Base-by-base conservation (phyloP, 1,140 invertebrate species). In the Caerostris extrusa region DNA sequence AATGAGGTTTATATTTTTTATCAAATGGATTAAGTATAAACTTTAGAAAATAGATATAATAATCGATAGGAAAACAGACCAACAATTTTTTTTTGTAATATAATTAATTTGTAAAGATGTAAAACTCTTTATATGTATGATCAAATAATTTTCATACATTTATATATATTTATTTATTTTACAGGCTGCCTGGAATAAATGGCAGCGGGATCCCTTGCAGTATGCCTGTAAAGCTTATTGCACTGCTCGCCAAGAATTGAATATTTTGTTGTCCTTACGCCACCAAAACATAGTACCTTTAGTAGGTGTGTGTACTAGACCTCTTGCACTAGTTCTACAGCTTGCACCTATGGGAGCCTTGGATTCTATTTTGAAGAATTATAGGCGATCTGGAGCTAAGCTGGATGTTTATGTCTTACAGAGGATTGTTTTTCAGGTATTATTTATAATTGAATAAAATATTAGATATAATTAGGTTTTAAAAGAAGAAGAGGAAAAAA, bases 181-280 rank as follows among this genome's bases (percentile, higher is more conserved):
- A n/a, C 96, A 97, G 96, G 97, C 97, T 91, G 98, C 98, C 0
- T 97, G 98, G 95, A 97, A 97, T 8, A 98, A 99, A 96, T 99
- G 98, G 98, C 98, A 98, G 95, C 96, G 98, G 56, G 98, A 99
- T 96, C 98, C 98, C 0, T 96, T 98, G 71, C 98, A 98, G 95
- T 98, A 98, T 94, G 98, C 98, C 3, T 99, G 98, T 95, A 98
- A 98, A 95, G 98, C 99, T 0, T 99, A 99, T 96, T 99, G 98
- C 96, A 99, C 97, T 0, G 98, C 98, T 3, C 96, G 99, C 60
- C 99, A 99, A 96, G 99, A 99, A 96, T 96, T 99, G 91, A 98
- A 98, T 95, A 99, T 99, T 82, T 96, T 99, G 7, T 96, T 98
- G 12, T 97, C 97, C 4, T 96, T 99, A 19, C 97, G 97, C 53